Conservation (phyloP, 2,797 vertebrate genomes). For the Microhierax caerulescens region DNA sequence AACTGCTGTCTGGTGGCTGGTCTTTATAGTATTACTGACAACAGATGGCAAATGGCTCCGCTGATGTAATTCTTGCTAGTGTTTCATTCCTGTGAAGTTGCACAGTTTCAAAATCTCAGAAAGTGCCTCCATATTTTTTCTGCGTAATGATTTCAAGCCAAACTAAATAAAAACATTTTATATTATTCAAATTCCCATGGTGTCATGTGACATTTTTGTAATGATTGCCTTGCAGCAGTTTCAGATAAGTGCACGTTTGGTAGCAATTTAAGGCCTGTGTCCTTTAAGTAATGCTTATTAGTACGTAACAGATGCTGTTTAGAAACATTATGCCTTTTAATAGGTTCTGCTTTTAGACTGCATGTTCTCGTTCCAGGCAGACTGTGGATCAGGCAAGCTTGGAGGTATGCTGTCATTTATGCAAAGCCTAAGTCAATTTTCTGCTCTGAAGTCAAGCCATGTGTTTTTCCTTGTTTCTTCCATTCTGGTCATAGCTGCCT, state of each 20-base stretch:
- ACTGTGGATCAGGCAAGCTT: constrained; percentile 22
- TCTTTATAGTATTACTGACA: constrained; percentile 40
- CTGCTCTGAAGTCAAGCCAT: constrained; percentile 55
- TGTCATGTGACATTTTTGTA: constrained; percentile 19
- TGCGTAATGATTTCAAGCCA: not conserved
- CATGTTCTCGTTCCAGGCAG: constrained; percentile 35
- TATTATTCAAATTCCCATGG: constrained; percentile 29
- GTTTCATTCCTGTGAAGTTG: constrained; percentile 34
- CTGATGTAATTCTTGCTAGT: constrained; percentile 47
- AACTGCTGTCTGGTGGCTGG: constrained; percentile 42
- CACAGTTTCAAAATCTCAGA: constrained; percentile 33
- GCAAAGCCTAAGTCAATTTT: constrained; percentile 63
- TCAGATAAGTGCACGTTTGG: constrained; percentile 39
- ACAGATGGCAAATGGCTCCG: constrained; percentile 37
- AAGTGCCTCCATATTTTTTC: not conserved
- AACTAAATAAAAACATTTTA: constrained; percentile 34
- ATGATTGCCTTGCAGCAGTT: constrained; percentile 8
- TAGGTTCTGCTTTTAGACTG: constrained; percentile 16
- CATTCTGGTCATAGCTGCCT: constrained; percentile 45
- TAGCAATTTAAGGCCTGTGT: constrained; percentile 58
- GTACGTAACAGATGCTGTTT: constrained; percentile 49
- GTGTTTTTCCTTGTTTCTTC: constrained; percentile 13
- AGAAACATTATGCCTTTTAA: constrained; percentile 56
- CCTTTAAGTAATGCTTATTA: constrained; percentile 64
- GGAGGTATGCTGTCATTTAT: constrained; percentile 13